Percentiles rank a stretch among this genome's conserved stretches.
Conservation (phyloP, 2,888 invertebrate genomes). For the Lasioglossum villosulum region DNA sequence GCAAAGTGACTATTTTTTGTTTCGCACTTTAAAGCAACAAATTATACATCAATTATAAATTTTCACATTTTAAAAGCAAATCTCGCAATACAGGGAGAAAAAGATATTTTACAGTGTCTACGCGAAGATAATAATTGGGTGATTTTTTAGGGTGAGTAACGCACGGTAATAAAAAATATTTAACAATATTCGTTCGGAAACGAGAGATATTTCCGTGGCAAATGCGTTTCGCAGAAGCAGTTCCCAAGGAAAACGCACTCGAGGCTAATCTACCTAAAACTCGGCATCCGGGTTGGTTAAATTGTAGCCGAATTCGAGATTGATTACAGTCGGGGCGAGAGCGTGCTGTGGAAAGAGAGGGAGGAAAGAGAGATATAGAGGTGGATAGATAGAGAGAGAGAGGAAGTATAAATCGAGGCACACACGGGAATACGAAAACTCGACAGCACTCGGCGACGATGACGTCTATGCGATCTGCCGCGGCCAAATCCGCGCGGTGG, state of each 20-base stretch:
- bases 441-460: slow-evolving; percentile 68
- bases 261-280: slow-evolving; percentile 34
- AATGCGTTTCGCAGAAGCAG: not conserved
- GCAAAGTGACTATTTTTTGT: not conserved
- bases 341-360: not conserved
- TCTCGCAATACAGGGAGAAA: no score
- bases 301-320: slow-evolving; percentile 34
- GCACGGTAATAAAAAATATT: not conserved
- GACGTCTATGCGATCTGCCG: slow-evolving; percentile 58
- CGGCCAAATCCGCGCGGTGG: slow-evolving; percentile 57
- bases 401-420: slow-evolving; percentile 7
- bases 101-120: not conserved
- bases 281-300: slow-evolving; percentile 1
- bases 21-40: no score
- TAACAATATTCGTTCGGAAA: not conserved
- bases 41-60: not conserved
- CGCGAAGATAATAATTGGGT: not conserved
- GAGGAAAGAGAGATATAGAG: not conserved
- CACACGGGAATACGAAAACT: slow-evolving; percentile 67
- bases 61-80: not conserved
- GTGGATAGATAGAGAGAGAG: not conserved
- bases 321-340: slow-evolving; percentile 40
- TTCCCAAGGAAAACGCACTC: slow-evolving; percentile 15
- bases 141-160: not conserved
- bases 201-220: not conserved